Base-by-base conservation (phyloP, 2,113 vertebrate genomes). In the Tetrao urogallus region DNA sequence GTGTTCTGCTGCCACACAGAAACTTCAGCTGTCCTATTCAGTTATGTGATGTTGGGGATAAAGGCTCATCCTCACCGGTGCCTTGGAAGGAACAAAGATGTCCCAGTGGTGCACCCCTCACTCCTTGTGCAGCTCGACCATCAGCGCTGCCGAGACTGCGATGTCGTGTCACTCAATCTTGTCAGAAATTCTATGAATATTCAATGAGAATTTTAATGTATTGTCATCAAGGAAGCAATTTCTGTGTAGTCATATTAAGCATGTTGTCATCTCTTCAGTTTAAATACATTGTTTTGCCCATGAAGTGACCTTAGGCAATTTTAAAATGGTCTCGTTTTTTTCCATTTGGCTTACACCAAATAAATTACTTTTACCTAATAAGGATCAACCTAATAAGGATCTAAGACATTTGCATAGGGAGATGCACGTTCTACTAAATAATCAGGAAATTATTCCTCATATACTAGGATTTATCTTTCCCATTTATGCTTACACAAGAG, bases 181-280 rank as follows among this genome's bases (percentile, higher is more conserved):
- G 97, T 97, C 97, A 97, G 92, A 94, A 97, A 97, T 96, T 95
- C 97, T 95, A 97, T 98, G 97, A 97, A 98, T 98, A 98, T 97
- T 97, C 97, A 98, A 98, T 97, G 97, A 98, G 97, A 84, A 72
- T 97, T 97, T 97, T 97, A 97, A 97, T 97, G 96, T 97, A 96
- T 97, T 97, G 96, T 97, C 97, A 97, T 97, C 97, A 97, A 92
- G 94, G 92, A 97, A 92, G 95, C 96, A 97, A 96, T 97, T 97
- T 96, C 97, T 94, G 22, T 92, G 92, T 86, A 97, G 92, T 96
- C 93, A 87, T 97, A 97, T 97, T 97, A 97, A 98, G 95, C 94
- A 95, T 92, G 91, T 97, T 97, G 96, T 97, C 97, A 96, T 97
- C 93, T 92, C 87, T 92, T 92, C 94, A 89, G 93, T 95, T 97